Conservation (phyloP, 2,888 invertebrate species). For the Tenthredo mesomela region DNA sequence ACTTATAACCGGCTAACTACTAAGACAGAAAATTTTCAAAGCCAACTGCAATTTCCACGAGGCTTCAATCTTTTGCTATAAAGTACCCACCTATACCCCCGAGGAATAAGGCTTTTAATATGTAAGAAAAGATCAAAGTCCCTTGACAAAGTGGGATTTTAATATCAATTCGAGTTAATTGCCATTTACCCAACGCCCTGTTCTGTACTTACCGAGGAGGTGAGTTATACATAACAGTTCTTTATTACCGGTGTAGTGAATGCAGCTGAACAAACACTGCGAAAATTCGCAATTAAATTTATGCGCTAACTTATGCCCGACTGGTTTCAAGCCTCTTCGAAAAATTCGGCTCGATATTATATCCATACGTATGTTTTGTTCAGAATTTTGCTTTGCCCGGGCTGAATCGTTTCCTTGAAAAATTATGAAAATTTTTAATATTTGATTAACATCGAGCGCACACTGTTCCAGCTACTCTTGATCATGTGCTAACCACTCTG, state of each 20-base stretch:
- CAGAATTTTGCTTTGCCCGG: not conserved
- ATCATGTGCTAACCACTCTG: slow-evolving; percentile 21
- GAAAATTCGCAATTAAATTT: slow-evolving; percentile 9
- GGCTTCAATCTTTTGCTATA: not conserved
- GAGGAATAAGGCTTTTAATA: not conserved
- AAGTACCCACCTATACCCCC: not conserved
- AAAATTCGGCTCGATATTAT: not conserved
- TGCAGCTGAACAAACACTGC: not conserved
- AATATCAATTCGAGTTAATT: slow-evolving; percentile 38
- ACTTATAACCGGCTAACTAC: not conserved
- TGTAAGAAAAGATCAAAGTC: slow-evolving; percentile 31
- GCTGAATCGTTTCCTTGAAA: not conserved
- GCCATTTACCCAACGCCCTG: slow-evolving; percentile 25
- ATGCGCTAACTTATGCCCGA: not conserved
- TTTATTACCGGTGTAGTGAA: not conserved
- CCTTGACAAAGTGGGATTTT: slow-evolving; percentile 19
- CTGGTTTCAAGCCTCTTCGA: not conserved
- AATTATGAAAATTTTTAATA: slow-evolving; percentile 3
- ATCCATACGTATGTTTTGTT: not conserved
- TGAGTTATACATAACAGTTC: not conserved
- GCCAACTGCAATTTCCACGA: not conserved
- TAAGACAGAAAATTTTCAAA: not conserved
- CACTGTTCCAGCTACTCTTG: not conserved
- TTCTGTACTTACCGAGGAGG: not conserved
- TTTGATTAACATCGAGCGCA: not conserved